A percentile compares a stretch with the other conserved stretches of the same genome.
Evolutionary conservation across 2,113 vertebrate genomes (phyloP).

Genomic region (Myrmecobius fasciatus): DNA sequence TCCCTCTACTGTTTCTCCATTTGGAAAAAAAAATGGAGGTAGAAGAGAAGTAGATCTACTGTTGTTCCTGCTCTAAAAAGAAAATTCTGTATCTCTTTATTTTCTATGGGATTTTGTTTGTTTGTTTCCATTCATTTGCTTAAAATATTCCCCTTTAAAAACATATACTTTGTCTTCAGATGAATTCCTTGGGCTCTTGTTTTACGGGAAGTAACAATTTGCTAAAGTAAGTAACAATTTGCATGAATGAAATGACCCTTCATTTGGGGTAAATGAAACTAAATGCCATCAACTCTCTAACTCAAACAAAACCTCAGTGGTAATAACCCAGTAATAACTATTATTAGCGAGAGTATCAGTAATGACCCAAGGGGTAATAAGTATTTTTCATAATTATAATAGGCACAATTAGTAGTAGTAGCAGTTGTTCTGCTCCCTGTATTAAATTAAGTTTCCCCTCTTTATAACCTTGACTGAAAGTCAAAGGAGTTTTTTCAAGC

Average conservation of each 20-base stretch:
- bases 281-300: constrained; percentile 45
- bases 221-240: constrained; percentile 62
- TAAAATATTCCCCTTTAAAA: constrained; percentile 61
- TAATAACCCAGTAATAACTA: constrained; percentile 75
- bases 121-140: constrained; percentile 66
- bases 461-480: constrained; percentile 37
- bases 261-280: constrained; percentile 64
- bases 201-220: constrained; percentile 41
- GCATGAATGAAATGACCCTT: constrained; percentile 63
- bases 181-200: constrained; percentile 62
- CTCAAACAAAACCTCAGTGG: constrained; percentile 28
- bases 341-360: constrained; percentile 77
- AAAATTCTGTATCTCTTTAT: constrained; percentile 23
- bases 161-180: constrained; percentile 48
- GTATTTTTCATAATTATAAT: constrained; percentile 72
- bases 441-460: constrained; percentile 40
- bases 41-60: neutral
- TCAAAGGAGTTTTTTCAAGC: constrained; percentile 47
- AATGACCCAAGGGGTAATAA: constrained; percentile 74
- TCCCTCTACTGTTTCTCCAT: neutral
- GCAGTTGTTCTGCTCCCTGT: constrained; percentile 40
- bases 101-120: constrained; percentile 20
- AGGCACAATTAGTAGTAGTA: constrained; percentile 63
- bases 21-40: neutral
- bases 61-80: neutral